phyloP scores from a whole-genome alignment of 2,888 invertebrate species.

The Ceriagrion tenellum region DNA sequence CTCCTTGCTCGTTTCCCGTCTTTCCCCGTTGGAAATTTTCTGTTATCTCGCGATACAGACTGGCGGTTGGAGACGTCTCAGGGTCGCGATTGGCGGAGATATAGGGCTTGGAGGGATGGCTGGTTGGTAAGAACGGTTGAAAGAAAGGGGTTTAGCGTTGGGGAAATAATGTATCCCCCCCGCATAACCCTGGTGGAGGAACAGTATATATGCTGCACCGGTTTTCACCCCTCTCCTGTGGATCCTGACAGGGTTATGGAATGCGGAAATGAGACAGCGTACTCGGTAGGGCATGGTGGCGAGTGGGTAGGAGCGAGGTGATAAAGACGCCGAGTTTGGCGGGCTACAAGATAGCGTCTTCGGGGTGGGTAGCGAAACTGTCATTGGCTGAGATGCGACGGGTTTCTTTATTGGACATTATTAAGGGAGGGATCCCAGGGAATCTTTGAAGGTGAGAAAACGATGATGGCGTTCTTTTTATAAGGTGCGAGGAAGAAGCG shows the following conservation, averaged over 20 bases:
- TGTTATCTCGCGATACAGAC: neutral
- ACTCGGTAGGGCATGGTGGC: neutral
- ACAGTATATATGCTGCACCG: neutral
- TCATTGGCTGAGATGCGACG: conserved; percentile 41
- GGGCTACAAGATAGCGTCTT: neutral
- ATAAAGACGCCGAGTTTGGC: conserved; percentile 39
- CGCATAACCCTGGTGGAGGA: too few relatives aligned
- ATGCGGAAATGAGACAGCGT: conserved; percentile 29
- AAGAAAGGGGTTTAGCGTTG: too few relatives aligned
- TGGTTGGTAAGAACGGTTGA: neutral
- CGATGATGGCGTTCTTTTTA: neutral
- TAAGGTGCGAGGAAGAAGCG: neutral
- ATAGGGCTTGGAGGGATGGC: neutral
- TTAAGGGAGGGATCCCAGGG: conserved; percentile 39
- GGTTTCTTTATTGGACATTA: conserved; percentile 57
- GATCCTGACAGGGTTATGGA: conserved; percentile 25
- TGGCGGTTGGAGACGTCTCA: neutral
- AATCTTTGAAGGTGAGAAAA: conserved; percentile 7
- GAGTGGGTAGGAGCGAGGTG: neutral
- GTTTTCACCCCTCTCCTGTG: neutral
- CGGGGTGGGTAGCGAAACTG: neutral
- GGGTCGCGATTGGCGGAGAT: too few relatives aligned
- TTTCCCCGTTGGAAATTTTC: neutral
- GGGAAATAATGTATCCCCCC: too few relatives aligned
- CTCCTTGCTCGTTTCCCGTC: too few relatives aligned